Conservation (phyloP, 2,113 vertebrate genomes). For the Muntiacus reevesi region DNA sequence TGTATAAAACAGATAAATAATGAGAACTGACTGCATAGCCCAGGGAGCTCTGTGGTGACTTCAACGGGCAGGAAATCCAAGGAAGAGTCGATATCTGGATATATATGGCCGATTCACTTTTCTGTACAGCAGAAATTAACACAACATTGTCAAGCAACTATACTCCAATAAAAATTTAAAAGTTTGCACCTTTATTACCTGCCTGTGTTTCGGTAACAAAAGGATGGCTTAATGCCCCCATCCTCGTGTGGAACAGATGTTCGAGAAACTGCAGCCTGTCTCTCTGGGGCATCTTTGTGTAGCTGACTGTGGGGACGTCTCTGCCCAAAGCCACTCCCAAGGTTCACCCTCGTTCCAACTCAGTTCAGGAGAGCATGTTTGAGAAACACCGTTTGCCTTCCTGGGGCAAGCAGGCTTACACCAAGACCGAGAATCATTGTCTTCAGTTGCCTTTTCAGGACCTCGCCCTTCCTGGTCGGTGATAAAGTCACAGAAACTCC, state of each 20-base stretch:
- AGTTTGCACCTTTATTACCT: not conserved
- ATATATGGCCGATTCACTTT: not conserved
- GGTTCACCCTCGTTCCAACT: fast-evolving
- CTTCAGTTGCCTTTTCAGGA: not conserved
- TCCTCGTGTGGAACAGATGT: fast-evolving
- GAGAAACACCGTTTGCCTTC: not conserved
- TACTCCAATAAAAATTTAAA: not conserved
- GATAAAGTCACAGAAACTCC: not conserved
- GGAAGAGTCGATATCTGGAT: not conserved
- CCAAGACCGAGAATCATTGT: fast-evolving
- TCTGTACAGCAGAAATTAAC: not conserved
- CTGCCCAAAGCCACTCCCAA: fast-evolving
- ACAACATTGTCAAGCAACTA: not conserved
- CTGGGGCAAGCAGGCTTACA: not conserved
- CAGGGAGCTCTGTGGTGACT: not conserved
- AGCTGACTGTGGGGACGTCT: not conserved
- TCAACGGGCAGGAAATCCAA: not conserved
- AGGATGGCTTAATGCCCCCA: not conserved
- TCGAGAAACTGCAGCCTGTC: not conserved
- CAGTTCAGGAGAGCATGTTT: not conserved
- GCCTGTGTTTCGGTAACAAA: not conserved
- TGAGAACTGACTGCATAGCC: not conserved
- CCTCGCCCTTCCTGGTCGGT: not conserved
- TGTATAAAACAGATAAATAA: not conserved
- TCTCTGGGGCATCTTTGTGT: not conserved